Conservation (phyloP, 2,113 vertebrate species). For the Lichenostomus cassidix region DNA sequence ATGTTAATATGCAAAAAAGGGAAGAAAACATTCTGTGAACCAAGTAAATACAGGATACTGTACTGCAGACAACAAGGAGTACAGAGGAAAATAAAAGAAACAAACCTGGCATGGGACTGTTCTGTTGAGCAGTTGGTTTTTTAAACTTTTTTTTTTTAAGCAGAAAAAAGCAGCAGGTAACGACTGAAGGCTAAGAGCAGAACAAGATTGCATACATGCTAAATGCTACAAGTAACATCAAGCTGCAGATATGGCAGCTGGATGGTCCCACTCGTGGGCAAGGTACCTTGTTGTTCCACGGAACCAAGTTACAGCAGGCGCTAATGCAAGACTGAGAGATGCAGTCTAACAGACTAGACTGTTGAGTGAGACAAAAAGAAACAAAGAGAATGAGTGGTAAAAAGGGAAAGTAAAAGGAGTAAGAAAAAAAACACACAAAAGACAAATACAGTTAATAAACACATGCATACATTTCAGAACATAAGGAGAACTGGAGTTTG, state of each 20-base stretch:
- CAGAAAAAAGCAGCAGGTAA: neutral
- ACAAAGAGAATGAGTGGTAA: slow-evolving; percentile 46
- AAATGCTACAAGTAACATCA: slow-evolving; percentile 40
- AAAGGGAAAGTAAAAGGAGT: slow-evolving; percentile 34
- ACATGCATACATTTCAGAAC: neutral
- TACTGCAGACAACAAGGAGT: neutral
- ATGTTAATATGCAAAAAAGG: neutral
- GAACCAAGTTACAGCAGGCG: slow-evolving; percentile 82
- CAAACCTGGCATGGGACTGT: neutral
- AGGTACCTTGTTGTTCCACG: slow-evolving; percentile 81
- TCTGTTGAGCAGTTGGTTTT: neutral
- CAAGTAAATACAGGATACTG: neutral
- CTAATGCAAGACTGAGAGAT: slow-evolving; percentile 82
- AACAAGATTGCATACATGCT: neutral
- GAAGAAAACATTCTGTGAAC: neutral
- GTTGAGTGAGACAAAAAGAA: slow-evolving; percentile 68
- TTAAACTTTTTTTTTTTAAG: neutral
- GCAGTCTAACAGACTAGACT: slow-evolving; percentile 77
- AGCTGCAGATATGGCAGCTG: slow-evolving; percentile 25
- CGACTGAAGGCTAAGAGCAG: neutral
- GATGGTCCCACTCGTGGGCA: slow-evolving; percentile 37
- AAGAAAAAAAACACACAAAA: neutral
- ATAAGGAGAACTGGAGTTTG: neutral
- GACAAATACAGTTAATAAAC: slow-evolving; percentile 15
- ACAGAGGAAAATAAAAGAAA: neutral